Percentiles rank a stretch among this genome's conserved stretches.
Evolutionary conservation across 2,888 invertebrate species (phyloP).

Genomic region (Mythimna lalbum): DNA sequence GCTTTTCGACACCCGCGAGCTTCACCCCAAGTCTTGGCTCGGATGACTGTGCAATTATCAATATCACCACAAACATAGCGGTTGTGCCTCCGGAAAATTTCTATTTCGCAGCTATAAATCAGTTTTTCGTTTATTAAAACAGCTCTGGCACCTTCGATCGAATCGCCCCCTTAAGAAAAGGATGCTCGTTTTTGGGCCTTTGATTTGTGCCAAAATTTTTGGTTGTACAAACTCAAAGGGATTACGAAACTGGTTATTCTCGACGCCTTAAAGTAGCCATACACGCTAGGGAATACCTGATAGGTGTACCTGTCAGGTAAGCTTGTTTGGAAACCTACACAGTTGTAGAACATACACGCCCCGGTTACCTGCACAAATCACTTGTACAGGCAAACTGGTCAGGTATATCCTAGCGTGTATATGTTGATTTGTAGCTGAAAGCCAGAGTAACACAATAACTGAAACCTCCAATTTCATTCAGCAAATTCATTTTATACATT

Average conservation of each 20-base stretch:
- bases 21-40: constrained; percentile 64
- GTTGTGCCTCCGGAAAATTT: constrained; percentile 78
- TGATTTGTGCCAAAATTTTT: not conserved
- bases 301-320: too few relatives aligned
- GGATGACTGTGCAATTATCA: constrained; percentile 86
- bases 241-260: not conserved
- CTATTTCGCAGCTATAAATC: constrained; percentile 84
- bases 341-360: too few relatives aligned
- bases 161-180: constrained; percentile 66
- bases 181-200: constrained; percentile 45
- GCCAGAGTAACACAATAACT: too few relatives aligned
- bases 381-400: too few relatives aligned
- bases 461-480: too few relatives aligned
- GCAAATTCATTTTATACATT: too few relatives aligned
- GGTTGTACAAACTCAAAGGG: not conserved
- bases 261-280: too few relatives aligned
- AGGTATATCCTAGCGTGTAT: too few relatives aligned
- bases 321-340: too few relatives aligned
- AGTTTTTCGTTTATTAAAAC: constrained; percentile 87
- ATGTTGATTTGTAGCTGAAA: not conserved
- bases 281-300: too few relatives aligned
- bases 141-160: constrained; percentile 76
- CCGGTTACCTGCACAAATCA: too few relatives aligned
- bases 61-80: constrained; percentile 74
- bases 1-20: constrained; percentile 36